A percentile compares a stretch with the other conserved stretches of the same genome.
Conservation (phyloP, 2,888 invertebrate genomes). For the Dorcus parallelipipedus region DNA sequence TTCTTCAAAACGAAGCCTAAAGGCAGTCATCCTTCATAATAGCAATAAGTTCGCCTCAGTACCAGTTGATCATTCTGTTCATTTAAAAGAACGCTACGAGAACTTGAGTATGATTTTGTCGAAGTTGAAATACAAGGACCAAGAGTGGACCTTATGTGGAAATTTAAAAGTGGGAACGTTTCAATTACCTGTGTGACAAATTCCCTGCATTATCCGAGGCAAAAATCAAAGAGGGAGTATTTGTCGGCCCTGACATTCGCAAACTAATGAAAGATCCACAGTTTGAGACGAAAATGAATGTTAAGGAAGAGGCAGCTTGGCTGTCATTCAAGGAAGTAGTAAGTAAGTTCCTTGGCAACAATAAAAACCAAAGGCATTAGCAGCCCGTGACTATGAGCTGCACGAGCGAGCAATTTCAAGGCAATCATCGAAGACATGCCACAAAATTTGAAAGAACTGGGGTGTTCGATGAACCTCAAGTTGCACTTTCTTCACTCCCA, state of each 20-base stretch:
- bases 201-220: too few relatives aligned
- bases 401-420: too few relatives aligned
- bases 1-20: too few relatives aligned
- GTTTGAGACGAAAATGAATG: constrained; percentile 3
- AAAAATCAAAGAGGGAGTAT: too few relatives aligned
- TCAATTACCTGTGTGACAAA: too few relatives aligned
- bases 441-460: constrained; percentile 23
- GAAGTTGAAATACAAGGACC: too few relatives aligned
- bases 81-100: not conserved
- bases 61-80: not conserved
- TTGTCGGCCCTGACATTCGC: too few relatives aligned
- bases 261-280: not conserved
- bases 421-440: constrained; percentile 27
- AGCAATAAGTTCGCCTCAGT: not conserved
- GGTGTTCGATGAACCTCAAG: constrained; percentile 37
- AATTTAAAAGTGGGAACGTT: too few relatives aligned
- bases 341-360: constrained; percentile 13
- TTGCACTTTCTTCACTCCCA: constrained; percentile 30
- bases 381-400: too few relatives aligned
- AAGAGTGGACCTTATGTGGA: too few relatives aligned
- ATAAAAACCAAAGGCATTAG: constrained; percentile 10
- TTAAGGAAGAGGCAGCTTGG: constrained; percentile 5
- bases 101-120: too few relatives aligned
- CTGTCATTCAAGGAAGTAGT: constrained; percentile 6
- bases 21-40: not conserved